phyloP scores from a whole-genome alignment of 2,797 vertebrate genomes.

The Sandelia bainsii region DNA sequence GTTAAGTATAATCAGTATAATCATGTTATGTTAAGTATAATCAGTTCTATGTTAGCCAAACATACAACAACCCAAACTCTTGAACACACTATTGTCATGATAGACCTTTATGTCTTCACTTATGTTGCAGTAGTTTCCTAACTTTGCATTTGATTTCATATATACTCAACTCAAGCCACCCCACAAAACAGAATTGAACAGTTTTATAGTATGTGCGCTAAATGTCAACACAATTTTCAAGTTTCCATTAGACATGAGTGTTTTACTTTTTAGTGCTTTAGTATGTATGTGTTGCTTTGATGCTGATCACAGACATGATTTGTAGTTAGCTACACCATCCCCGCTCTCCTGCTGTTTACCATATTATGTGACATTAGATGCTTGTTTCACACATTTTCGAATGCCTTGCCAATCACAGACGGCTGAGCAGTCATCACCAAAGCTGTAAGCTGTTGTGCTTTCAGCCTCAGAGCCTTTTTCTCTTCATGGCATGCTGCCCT shows the following conservation, averaged over 20 bases:
- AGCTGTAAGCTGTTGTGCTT: conserved; percentile 43
- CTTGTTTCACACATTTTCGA: conserved; percentile 24
- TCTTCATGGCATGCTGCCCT: conserved; percentile 52
- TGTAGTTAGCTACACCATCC: background rate
- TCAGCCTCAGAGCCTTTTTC: conserved; percentile 45
- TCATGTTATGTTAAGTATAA: too few relatives aligned
- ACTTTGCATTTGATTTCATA: background rate
- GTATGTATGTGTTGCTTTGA: conserved; percentile 6
- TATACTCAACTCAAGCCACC: background rate
- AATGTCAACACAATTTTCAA: background rate
- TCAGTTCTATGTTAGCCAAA: too few relatives aligned
- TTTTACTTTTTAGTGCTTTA: conserved; percentile 1
- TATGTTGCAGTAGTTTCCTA: conserved; percentile 18
- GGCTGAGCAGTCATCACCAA: conserved; percentile 36
- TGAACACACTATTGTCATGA: too few relatives aligned
- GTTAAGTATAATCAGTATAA: too few relatives aligned
- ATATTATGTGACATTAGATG: conserved; percentile 27
- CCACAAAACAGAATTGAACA: background rate
- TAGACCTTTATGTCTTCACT: too few relatives aligned
- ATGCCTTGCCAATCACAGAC: conserved; percentile 21
- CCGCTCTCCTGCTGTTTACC: conserved; percentile 24
- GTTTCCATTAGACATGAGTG: background rate
- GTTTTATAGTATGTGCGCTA: fast-evolving
- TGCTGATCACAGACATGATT: conserved; percentile 16
- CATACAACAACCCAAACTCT: too few relatives aligned